Evolutionary conservation across 2,888 invertebrate genomes (phyloP), one percentile per base, ranked within the genome.

Genomic region (Rhagonycha fulva): DNA sequence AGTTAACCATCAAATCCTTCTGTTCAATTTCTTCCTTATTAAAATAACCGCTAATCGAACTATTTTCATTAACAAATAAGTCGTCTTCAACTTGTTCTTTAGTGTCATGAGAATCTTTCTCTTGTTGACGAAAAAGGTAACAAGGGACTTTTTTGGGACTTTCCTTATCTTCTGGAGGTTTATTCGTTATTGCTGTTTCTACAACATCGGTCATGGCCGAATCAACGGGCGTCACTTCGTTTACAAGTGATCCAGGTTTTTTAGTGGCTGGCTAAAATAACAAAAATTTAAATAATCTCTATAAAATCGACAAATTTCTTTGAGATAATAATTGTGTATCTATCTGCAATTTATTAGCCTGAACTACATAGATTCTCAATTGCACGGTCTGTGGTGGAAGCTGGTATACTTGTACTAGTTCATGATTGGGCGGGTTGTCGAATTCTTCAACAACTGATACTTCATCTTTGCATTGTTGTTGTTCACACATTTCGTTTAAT

Each of bases 131-230:
- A 71, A 83, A 2, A 19, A 19, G 84, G 76, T 86, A 86, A 62
- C 83, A 80, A 12, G 83, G 83, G n/a, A n/a, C n/a, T 78, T 87
- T 88, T 14, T 83, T 84, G 4, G 88, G 88, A 82, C 88, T 88
- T 70, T 88, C 88, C 69, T 86, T 84, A 71, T 87, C 88, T 79
- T 87, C 86, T 1, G 47, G n/a, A 14, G 83, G 80, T 74, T 84
- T 83, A 72, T 82, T 82, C 76, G 86, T 86, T 80, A 88, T 83
- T 86, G 91, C 91, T 86, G 92, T 90, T 86, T 91, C 91, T 83
- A 92, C 92, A 82, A 92, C 92, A 84, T 93, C 92, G 74, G 92
- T 91, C 88, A 92, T 92, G 79, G 93, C 93, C 78, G 93, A 93
- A 74, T 93, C 93, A 80, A 93, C 90, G 63, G 93, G 93, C 28